A percentile compares a stretch with the other conserved stretches of the same genome.
These are phyloP conservation scores for Amphipyra tragopoginis DNA, from an alignment of 2,888 invertebrate species.

Conservation along the genomic window DNA sequence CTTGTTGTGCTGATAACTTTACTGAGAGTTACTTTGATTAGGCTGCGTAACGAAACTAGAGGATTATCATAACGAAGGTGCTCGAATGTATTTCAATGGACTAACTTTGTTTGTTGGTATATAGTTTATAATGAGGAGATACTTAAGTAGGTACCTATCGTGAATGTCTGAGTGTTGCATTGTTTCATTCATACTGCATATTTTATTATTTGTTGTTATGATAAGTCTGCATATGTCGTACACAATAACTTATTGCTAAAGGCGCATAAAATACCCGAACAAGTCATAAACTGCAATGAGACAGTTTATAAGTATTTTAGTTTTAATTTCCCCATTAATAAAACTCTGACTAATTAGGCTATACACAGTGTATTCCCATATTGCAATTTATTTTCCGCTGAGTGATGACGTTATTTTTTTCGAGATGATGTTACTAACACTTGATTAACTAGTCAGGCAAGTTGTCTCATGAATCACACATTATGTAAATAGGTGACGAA, in stretches of 20 bases:
- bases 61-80: conserved; percentile 20
- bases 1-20: conserved; percentile 39
- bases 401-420: conserved; percentile 37
- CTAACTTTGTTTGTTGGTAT: conserved; percentile 4
- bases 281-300: too few relatives aligned
- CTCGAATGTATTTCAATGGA: conserved; percentile 7
- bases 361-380: conserved; percentile 45
- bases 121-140: background rate
- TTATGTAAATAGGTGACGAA: conserved; percentile 75
- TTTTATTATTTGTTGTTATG: conserved; percentile 4
- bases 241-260: too few relatives aligned
- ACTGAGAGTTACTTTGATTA: conserved; percentile 24
- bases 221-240: background rate
- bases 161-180: conserved; percentile 3
- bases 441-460: conserved; percentile 37
- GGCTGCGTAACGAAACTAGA: conserved; percentile 4
- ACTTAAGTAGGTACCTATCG: too few relatives aligned
- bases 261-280: too few relatives aligned
- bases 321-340: conserved; percentile 10
- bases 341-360: conserved; percentile 25
- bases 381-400: conserved; percentile 38
- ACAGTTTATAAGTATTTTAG: too few relatives aligned
- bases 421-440: conserved; percentile 32
- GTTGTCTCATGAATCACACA: conserved; percentile 61
- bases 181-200: conserved; percentile 8